Conservation (phyloP, 2,113 vertebrate species). For the Phocoena sinus region DNA sequence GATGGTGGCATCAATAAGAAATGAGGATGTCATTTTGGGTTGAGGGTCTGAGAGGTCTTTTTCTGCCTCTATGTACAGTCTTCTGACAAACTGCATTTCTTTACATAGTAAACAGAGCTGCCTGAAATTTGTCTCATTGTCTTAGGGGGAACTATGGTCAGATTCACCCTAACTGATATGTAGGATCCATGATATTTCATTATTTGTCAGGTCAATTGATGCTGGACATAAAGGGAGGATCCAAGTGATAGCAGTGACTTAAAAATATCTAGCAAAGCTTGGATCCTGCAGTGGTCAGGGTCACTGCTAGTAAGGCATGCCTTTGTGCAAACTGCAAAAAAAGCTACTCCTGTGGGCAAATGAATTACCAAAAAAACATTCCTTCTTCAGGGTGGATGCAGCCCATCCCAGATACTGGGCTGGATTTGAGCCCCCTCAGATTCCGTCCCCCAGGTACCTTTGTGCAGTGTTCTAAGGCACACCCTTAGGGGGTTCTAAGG, state of each 20-base stretch:
- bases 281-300: neutral
- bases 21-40: neutral
- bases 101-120: neutral
- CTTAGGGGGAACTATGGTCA: neutral
- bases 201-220: constrained; percentile 22
- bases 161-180: neutral
- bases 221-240: neutral
- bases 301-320: neutral
- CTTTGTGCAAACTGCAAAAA: neutral
- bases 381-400: neutral
- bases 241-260: neutral
- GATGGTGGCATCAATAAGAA: constrained; percentile 21
- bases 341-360: neutral
- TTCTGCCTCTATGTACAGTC: neutral
- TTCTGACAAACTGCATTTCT: neutral
- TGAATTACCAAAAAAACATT: neutral
- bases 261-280: constrained; percentile 5
- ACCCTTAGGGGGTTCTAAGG: neutral
- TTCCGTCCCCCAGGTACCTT: neutral
- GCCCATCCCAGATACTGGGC: neutral
- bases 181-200: neutral
- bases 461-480: neutral
- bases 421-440: neutral
- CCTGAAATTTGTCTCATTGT: neutral
- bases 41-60: neutral